Base-by-base conservation (phyloP, 1,140 invertebrate genomes). In the Dufourea novaeangliae region DNA sequence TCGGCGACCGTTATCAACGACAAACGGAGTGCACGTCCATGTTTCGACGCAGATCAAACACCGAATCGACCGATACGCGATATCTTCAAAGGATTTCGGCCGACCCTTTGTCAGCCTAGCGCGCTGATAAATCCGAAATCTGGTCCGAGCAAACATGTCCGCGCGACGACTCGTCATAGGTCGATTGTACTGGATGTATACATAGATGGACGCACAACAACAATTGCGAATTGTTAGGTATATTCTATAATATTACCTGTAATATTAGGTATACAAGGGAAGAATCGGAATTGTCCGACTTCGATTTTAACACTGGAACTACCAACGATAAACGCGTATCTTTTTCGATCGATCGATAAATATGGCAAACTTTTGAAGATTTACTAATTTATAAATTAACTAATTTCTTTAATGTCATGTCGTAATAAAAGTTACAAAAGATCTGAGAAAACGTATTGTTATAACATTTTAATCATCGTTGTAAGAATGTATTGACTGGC, bases 31-130 rank as follows among this genome's bases (percentile, higher is more conserved):
- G 84, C 84, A 77, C 76, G 78, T 64, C 78, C 87, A 84, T 88
- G 87, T 88, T 87, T 84, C 82, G 63, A 66, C 72, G 77, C 72
- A 88, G 79, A 88, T 88, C 84, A 88, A 88, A 88, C 88, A 89
- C 59, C 82, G 84, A 87, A 84, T 89, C 86, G 84, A 69, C 76
- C 68, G 88, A 88, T 88, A 88, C 44, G 80, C 63, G 82, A 84
- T 88, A 88, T 88, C 87, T 88, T 88, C 87, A 88, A 88, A 88
- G 84, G 77, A 81, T 83, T 86, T 85, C 67, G 76, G 85, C 85
- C 86, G 84, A 71, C 82, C 62, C 73, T 87, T 81, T 82, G 86
- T 86, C 74, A 80, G 75, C 73, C 44, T 66, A 80, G 75, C 59
- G 75, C 59, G 27, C 57, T 64, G 77, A 86, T 83, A 82, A 86